Evolutionary conservation across 1,140 invertebrate species (phyloP).

Genomic region (Nephila pilipes): DNA sequence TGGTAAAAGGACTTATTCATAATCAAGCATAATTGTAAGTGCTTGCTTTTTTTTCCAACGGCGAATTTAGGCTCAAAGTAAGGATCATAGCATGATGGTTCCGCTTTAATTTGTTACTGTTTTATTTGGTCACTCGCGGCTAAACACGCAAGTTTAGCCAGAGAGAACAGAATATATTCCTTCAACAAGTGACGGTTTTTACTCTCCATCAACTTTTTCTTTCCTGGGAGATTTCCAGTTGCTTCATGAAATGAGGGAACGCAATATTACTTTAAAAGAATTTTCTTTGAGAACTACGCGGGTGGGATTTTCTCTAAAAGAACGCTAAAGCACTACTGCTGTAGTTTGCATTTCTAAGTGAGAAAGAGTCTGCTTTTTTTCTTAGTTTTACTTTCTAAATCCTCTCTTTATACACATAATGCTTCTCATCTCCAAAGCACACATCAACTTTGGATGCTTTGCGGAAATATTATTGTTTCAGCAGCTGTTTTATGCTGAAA

Average conservation of each 20-base stretch:
- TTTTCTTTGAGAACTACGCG: constrained; percentile 13
- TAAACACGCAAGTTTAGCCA: constrained; percentile 10
- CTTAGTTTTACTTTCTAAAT: constrained; percentile 50
- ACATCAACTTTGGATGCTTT: constrained; percentile 25
- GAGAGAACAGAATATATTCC: background rate
- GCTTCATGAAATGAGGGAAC: constrained; percentile 47
- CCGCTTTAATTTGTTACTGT: constrained; percentile 49
- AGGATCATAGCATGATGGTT: constrained; percentile 36
- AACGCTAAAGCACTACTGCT: constrained; percentile 43
- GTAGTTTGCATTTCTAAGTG: constrained; percentile 62
- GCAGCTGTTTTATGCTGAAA: constrained; percentile 60
- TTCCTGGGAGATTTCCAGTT: constrained; percentile 43
- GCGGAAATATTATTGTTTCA: constrained; percentile 56
- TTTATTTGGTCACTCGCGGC: constrained; percentile 26
- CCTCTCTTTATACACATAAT: constrained; percentile 40
- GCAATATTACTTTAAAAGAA: constrained; percentile 49
- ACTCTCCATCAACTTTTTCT: constrained; percentile 12
- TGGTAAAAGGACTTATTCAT: background rate
- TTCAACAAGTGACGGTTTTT: constrained; percentile 56
- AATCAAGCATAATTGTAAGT: constrained; percentile 21
- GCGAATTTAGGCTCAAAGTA: background rate
- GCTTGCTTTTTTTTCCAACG: background rate
- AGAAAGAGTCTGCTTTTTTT: constrained; percentile 6
- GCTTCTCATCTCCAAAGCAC: constrained; percentile 35
- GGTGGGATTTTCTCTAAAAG: constrained; percentile 53